A percentile compares a stretch with the other conserved stretches of the same genome.
Evolutionary conservation across 2,888 invertebrate genomes (phyloP).

Genomic region (Thysanoteuthis rhombus): DNA sequence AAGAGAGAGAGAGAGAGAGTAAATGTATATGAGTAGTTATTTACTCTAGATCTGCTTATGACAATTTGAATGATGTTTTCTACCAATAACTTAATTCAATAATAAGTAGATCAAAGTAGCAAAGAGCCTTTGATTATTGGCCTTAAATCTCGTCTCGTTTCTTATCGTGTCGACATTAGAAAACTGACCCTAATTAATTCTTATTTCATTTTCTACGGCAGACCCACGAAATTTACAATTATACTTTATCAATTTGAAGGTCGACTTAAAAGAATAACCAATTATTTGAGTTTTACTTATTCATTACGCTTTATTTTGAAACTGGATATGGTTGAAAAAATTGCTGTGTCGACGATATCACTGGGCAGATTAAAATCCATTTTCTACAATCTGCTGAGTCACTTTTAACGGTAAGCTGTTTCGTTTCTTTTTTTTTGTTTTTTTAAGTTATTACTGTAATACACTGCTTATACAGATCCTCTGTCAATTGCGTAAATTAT

Average conservation of each 20-base stretch:
- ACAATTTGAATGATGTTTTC: background rate
- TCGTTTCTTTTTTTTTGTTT: background rate
- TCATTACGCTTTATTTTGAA: background rate
- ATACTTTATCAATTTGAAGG: background rate
- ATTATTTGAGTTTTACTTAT: background rate
- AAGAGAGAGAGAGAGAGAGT: background rate
- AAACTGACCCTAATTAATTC: background rate
- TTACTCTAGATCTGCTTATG: background rate
- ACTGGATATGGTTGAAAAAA: background rate
- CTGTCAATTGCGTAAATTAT: no score
- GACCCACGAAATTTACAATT: background rate
- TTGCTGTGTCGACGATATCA: background rate
- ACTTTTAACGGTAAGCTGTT: background rate
- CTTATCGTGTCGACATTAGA: background rate
- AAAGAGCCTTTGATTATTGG: background rate
- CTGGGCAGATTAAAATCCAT: no score
- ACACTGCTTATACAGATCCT: no score
- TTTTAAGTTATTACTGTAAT: background rate
- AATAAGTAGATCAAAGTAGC: background rate
- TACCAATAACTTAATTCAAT: background rate
- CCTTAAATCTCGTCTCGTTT: background rate
- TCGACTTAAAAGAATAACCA: background rate
- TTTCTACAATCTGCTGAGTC: background rate
- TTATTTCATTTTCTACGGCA: background rate
- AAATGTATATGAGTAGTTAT: background rate